Evolutionary conservation across 1,140 invertebrate species (phyloP).

Genomic region (Apocrypta bakeri): DNA sequence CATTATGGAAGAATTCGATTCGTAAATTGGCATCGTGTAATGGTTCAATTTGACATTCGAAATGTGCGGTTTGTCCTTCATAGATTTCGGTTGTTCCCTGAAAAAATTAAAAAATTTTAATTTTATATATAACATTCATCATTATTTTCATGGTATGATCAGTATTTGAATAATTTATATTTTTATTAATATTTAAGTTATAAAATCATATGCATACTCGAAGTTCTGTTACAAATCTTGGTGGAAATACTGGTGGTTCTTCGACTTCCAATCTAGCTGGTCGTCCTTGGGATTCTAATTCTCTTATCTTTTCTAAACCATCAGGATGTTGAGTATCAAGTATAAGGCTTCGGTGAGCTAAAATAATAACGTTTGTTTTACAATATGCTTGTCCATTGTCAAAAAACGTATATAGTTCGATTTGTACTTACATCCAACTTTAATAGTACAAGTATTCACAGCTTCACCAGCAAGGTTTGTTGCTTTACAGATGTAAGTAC

Average conservation of each 20-base stretch:
- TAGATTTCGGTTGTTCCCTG: constrained; percentile 88
- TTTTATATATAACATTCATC: too few relatives aligned
- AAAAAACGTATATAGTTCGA: not conserved
- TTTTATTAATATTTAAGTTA: constrained; percentile 4
- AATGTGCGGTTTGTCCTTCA: constrained; percentile 91
- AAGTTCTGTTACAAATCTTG: constrained; percentile 88
- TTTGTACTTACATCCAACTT: constrained; percentile 80
- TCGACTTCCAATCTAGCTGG: constrained; percentile 86
- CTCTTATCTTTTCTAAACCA: constrained; percentile 92
- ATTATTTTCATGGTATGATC: too few relatives aligned
- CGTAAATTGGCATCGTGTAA: constrained; percentile 92
- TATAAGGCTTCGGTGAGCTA: constrained; percentile 87
- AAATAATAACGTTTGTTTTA: constrained; percentile 55
- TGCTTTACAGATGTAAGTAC: constrained; percentile 95
- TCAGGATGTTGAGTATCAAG: constrained; percentile 95
- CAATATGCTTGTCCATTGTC: not conserved
- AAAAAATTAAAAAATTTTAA: constrained; percentile 26
- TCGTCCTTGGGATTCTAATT: constrained; percentile 88
- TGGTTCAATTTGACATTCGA: constrained; percentile 93
- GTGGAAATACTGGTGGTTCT: constrained; percentile 84
- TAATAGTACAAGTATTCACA: constrained; percentile 92
- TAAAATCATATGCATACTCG: constrained; percentile 66
- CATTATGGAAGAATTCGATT: constrained; percentile 94
- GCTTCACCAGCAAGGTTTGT: constrained; percentile 94
- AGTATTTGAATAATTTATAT: constrained; percentile 33